Base-by-base conservation (phyloP, 2,113 vertebrate species). In the Psilopogon haemacephalus region DNA sequence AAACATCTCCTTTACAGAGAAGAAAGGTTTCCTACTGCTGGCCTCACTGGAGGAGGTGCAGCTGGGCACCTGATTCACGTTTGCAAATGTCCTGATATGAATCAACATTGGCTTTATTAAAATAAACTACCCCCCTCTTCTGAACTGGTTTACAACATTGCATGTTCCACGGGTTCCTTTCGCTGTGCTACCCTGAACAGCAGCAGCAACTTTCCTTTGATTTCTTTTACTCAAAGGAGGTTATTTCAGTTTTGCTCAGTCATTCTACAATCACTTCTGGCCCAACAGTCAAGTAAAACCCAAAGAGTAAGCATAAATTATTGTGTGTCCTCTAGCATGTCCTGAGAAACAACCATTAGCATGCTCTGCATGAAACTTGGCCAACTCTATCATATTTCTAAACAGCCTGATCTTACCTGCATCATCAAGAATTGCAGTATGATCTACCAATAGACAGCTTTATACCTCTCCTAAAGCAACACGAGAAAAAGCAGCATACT, bases 301-400 rank as follows among this genome's bases (percentile, higher is more conserved):
- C 33, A 3, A 12, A 33, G 19, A 55, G 18, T 52, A 37, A 18
- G 12, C 62, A 71, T 8, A 15, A 38, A 42, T 2, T 19, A 5
- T 13, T 21, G 14, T 0, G 4, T 38, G 63, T 8, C 68, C 30
- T 44, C 38, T 20, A 65, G 40, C 5, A 1, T 5, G 19, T 17
- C 52, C 80, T 21, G 15, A 73, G 52, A 37, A 63, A 3, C 32
- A 4, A 24, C 28, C 50, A 11, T n/a, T 20, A 42, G 6, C n/a
- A 42, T 0, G 0, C 26, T 46, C 52, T 54, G 20, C 24, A 4
- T 0, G 0, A 33, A 37, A 24, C 17, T 12, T n/a, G 58, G 15
- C 37, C 33, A n/a, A 55, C 28, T 44, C 74, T 19, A 15, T 12
- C 7, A 0, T 35, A 8, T 24, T 52, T 56, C 68, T 50, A 9